These are phyloP conservation scores for Ceriagrion tenellum DNA, from an alignment of 2,888 invertebrate genomes.

Conservation along the genomic window DNA sequence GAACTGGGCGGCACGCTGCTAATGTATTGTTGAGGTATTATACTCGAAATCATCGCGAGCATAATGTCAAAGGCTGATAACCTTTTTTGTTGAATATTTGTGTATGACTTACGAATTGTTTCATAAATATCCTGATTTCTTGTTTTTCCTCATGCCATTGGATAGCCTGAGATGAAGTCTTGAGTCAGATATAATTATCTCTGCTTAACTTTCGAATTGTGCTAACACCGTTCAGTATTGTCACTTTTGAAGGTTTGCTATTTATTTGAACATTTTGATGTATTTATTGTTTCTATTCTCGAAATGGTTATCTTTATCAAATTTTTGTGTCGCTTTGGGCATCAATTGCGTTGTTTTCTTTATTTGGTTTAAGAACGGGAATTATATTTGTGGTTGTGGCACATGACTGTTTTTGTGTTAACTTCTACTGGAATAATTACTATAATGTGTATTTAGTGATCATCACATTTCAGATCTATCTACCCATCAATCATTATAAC, in stretches of 20 bases:
- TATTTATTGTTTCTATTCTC: background rate
- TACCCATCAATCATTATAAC: no score
- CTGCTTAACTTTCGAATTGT: background rate
- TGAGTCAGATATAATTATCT: background rate
- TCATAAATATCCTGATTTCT: background rate
- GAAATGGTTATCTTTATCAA: background rate
- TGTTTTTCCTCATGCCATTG: background rate
- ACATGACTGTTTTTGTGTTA: background rate
- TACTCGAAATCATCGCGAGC: background rate
- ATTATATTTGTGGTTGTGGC: background rate
- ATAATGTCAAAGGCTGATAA: background rate
- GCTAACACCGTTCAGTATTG: background rate
- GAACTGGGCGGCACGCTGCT: background rate
- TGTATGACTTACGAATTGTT: background rate
- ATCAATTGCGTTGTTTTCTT: background rate
- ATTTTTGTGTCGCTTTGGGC: background rate
- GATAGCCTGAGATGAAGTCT: background rate
- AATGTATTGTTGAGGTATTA: background rate
- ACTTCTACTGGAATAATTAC: background rate
- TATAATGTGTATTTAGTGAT: no score
- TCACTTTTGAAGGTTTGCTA: background rate
- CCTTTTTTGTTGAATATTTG: background rate
- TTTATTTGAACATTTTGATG: background rate
- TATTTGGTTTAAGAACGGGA: background rate
- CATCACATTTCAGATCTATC: no score